Evolutionary conservation across 2,888 invertebrate species (phyloP), one percentile per base, ranked within the genome.

Genomic region (Cheilosia urbana): DNA sequence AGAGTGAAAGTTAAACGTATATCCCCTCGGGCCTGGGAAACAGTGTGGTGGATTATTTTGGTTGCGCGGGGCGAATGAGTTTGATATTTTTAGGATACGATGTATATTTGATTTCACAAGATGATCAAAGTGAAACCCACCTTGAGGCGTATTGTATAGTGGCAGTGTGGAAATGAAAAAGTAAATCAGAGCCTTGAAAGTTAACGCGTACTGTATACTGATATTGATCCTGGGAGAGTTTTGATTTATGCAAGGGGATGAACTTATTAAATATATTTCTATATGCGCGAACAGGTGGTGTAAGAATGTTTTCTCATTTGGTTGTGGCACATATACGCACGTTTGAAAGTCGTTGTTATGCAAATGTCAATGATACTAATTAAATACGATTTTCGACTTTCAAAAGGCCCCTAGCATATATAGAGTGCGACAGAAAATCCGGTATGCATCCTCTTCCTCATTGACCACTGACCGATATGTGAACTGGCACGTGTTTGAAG

Each of bases 31-130:
- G 19, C 53, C 2, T 30, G 42, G 30, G 13, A 53, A 24, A 37
- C 42, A 24, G 62, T 40, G 45, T 40, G 45, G 62, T 40, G 60
- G 51, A 62, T 51, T 51, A 19, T 27, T 19, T 30, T 53, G 51
- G 51, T 60, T 51, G 51, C 19, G 51, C 27, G 9, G 30, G 49
- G 15, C 37, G 34, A 37, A 49, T 72, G 40, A 30, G 62, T 40
- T 42, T 42, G 51, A 72, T 62, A 53, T 60, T 51, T 60, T 62
- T 30, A 62, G 72, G 51, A 62, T 42, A 30, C 60, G 45, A 72
- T 60, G 72, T 53, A 19, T 72, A 72, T 72, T 62, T 62, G 72
- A 72, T 72, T 72, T 62, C 62, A 53, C 51, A 72, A 53, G 72
- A 60, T 72, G 62, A 72, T 72, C 62, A 72, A 62, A 72, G 72